Evolutionary conservation across 2,113 vertebrate genomes (phyloP).

Genomic region (Conger conger): DNA sequence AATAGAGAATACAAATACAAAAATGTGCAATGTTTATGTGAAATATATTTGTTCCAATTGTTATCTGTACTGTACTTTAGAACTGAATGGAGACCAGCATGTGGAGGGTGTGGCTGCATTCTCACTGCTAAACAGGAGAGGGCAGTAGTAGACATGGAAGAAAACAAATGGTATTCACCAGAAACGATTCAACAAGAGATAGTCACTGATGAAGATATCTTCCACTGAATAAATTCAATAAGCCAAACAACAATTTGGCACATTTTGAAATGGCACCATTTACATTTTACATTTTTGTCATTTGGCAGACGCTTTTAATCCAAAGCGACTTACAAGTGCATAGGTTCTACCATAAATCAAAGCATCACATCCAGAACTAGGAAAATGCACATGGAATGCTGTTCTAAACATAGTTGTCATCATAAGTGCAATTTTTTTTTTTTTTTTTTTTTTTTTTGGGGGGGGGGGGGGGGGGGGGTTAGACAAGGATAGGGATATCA

Average conservation of each 20-base stretch:
- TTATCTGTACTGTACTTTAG: neutral
- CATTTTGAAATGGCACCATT: conserved; percentile 10
- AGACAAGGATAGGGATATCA: too few relatives aligned
- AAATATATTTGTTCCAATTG: neutral
- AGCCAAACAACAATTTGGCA: neutral
- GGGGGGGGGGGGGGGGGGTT: too few relatives aligned
- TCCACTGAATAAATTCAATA: neutral
- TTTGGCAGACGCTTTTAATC: too few relatives aligned
- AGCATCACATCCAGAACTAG: too few relatives aligned
- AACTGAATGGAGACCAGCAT: neutral
- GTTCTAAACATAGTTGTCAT: too few relatives aligned
- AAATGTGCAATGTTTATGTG: neutral
- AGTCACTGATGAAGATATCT: neutral
- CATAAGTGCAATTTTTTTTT: too few relatives aligned
- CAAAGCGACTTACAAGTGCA: too few relatives aligned
- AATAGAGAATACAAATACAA: neutral
- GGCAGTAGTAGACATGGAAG: neutral
- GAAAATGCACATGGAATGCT: too few relatives aligned
- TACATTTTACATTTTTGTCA: too few relatives aligned
- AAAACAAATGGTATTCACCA: neutral
- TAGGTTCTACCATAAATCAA: too few relatives aligned
- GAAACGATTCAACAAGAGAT: conserved; percentile 6
- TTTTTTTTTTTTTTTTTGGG: too few relatives aligned
- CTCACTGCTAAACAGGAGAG: neutral
- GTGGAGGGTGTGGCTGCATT: neutral